Percentiles rank a stretch among this genome's conserved stretches.
Conservation (phyloP, 2,113 vertebrate species). For the Ascaphus truei region DNA sequence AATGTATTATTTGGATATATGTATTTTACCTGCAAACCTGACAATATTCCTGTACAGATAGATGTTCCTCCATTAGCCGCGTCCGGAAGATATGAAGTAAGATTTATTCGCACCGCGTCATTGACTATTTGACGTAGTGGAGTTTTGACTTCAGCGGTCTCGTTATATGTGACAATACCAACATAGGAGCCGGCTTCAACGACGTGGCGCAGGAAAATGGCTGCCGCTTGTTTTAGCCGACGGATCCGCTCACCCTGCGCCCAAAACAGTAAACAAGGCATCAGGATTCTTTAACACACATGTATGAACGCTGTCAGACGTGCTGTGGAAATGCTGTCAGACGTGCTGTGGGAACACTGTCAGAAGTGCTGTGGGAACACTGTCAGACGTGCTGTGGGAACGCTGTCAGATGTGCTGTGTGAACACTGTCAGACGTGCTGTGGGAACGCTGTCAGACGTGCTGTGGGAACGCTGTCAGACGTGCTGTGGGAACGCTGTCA, state of each 20-base stretch:
- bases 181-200: slow-evolving; percentile 50
- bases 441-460: no score
- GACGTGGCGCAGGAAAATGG: slow-evolving; percentile 55
- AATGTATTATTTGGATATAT: not conserved
- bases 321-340: no score
- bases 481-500: no score
- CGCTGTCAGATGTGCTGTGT: no score
- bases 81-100: slow-evolving; percentile 46
- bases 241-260: slow-evolving; percentile 45
- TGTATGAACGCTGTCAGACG: no score
- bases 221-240: slow-evolving; percentile 50
- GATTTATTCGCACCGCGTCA: slow-evolving; percentile 31
- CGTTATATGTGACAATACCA: slow-evolving; percentile 50
- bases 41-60: slow-evolving; percentile 46
- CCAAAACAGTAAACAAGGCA: not conserved
- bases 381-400: no score
- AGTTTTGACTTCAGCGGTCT: slow-evolving; percentile 39
- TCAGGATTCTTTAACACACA: not conserved
- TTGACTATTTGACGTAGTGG: slow-evolving; percentile 39
- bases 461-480: no score
- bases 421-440: no score
- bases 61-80: slow-evolving; percentile 22
- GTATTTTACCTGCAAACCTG: slow-evolving; percentile 48
- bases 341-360: no score
- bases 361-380: no score